Evolutionary conservation across 2,113 vertebrate genomes (phyloP).

Genomic region (Lampris incognitus): DNA sequence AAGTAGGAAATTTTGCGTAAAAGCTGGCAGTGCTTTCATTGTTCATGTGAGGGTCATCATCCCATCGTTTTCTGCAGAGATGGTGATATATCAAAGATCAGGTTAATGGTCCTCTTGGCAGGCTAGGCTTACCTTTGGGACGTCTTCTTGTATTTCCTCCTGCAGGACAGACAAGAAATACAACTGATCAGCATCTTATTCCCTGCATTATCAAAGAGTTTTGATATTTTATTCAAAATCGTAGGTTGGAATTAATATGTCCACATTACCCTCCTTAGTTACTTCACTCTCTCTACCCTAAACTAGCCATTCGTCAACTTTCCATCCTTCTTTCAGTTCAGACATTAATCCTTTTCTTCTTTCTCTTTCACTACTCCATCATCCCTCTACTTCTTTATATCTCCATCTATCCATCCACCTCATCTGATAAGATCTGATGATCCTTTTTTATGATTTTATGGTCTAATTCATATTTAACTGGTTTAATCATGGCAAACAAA

Average conservation of each 20-base stretch:
- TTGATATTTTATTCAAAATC: not conserved
- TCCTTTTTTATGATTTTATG: not conserved
- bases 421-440: not conserved
- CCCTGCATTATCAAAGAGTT: not conserved
- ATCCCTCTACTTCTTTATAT: not conserved
- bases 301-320: no score
- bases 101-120: not conserved
- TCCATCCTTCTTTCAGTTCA: no score
- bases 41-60: not conserved
- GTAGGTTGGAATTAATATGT: not conserved
- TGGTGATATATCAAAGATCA: not conserved
- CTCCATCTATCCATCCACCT: not conserved
- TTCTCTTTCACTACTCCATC: not conserved
- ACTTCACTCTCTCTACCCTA: no score
- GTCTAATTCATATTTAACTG: not conserved
- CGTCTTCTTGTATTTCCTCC: slow-evolving; percentile 41
- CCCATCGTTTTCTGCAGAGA: not conserved
- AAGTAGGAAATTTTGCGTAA: no score
- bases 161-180: slow-evolving; percentile 5
- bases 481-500: not conserved
- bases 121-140: slow-evolving; percentile 27
- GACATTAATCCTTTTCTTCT: not conserved
- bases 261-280: not conserved
- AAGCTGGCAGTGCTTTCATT: not conserved
- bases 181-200: not conserved